phyloP scores from a whole-genome alignment of 2,113 vertebrate species.

The Callaeas wilsoni region DNA sequence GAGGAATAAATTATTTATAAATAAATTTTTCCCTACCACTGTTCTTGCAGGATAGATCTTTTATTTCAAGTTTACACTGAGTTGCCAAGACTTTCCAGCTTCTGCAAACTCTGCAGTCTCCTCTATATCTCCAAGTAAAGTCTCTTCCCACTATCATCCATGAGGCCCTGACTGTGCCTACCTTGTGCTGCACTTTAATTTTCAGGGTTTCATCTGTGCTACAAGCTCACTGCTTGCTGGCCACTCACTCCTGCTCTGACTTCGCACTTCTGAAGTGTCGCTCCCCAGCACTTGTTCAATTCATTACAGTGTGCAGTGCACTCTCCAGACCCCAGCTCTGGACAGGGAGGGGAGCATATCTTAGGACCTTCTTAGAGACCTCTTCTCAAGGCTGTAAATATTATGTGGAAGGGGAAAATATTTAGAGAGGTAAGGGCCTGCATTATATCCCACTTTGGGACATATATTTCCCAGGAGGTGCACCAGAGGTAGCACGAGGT shows the following conservation, averaged over 20 bases:
- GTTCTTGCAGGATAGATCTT: not conserved
- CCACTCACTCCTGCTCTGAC: not conserved
- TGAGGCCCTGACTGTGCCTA: not conserved
- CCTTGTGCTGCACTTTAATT: not conserved
- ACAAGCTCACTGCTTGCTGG: not conserved
- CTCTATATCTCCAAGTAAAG: not conserved
- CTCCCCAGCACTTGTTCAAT: accelerated
- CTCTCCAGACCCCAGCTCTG: not conserved
- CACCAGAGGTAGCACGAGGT: not conserved
- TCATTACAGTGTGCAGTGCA: not conserved
- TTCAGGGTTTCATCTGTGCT: not conserved
- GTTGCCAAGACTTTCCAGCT: not conserved
- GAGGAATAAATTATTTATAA: not conserved
- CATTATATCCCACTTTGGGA: not conserved
- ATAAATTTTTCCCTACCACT: not conserved
- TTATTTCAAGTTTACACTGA: not conserved
- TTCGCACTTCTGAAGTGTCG: not conserved
- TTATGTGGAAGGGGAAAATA: not conserved
- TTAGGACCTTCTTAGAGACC: not conserved
- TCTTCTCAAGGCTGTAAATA: not conserved
- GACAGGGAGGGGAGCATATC: not conserved
- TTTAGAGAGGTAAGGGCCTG: not conserved
- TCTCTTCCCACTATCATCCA: accelerated
- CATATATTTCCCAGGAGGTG: not conserved
- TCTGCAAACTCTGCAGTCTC: not conserved